Base-by-base conservation (phyloP, 2,113 vertebrate genomes). In the Ochotona princeps region DNA sequence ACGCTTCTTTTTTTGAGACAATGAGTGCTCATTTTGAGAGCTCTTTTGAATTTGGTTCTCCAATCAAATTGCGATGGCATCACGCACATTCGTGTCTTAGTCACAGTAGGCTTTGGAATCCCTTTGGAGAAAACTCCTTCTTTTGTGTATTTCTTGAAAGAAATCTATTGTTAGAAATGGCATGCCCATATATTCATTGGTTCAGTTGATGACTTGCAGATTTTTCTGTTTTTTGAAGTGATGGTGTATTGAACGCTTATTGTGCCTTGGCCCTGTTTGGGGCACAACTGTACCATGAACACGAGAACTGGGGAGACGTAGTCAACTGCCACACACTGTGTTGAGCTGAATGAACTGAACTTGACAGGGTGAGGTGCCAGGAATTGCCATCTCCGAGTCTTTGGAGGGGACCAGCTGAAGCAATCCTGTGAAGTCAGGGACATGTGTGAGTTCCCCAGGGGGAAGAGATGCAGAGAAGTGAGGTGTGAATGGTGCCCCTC, bases 21-120 rank as follows among this genome's bases (percentile, higher is more conserved):
- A 6, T 76, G 11, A 61, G 75, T 6, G 90, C 70, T 94, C 61
- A 80, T 44, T 78, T 88, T 91, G 81, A 90, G 63, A 94, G 88
- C 83, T 90, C 84, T 82, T 91, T 84, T 74, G 73, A 30, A 74
- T 32, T 87, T 96, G 9, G 49, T 92, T 91, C 60, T 92, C 25
- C 2, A 66, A 30, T 80, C 1, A 44, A 44, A 6, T 44, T 44
- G 38, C 38, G 38, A 44, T 44, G 38, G 38, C 6, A 6, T 44
- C 38, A 44, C 38, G 38, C 6, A 44, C 4, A 44, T 44, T 44
- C 38, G 38, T 44, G 38, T 44, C 38, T 44, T 44, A 44, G 38
- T 44, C 38, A 44, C 38, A 44, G 38, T 44, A 44, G 38, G 38
- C 38, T 44, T 44, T 44, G 38, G 73, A 83, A 14, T 92, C 70